phyloP scores from a whole-genome alignment of 2,888 invertebrate genomes.

The Argynnis bischoffii region DNA sequence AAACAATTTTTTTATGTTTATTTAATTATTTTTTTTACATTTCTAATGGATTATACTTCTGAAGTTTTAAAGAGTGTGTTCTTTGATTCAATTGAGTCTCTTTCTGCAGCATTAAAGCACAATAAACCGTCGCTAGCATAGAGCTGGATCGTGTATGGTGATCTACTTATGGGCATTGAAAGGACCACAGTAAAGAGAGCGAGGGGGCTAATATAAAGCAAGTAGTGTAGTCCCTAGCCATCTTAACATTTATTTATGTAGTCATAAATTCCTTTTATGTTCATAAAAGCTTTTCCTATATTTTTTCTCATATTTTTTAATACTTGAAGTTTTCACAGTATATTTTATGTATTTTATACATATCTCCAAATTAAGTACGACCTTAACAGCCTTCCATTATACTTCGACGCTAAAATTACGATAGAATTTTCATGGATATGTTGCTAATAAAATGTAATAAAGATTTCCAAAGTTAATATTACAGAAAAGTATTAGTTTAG shows the following conservation, averaged over 20 bases:
- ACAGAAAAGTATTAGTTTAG: too few species aligned
- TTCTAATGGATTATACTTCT: not conserved
- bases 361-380: too few species aligned
- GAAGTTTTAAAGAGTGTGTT: not conserved
- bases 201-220: slow-evolving; percentile 45
- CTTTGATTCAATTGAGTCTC: not conserved
- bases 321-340: too few species aligned
- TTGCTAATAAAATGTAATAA: too few species aligned
- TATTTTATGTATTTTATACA: too few species aligned
- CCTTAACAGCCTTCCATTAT: too few species aligned
- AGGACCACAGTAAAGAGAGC: slow-evolving; percentile 42
- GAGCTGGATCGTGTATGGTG: slow-evolving; percentile 39
- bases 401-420: too few species aligned
- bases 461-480: too few species aligned
- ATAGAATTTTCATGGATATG: too few species aligned
- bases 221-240: slow-evolving; percentile 1
- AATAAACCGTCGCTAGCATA: slow-evolving; percentile 5
- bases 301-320: too few species aligned
- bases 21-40: too few species aligned
- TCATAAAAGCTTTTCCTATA: not conserved
- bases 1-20: too few species aligned
- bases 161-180: slow-evolving; percentile 52
- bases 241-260: not conserved
- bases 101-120: not conserved
- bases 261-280: not conserved